These are phyloP conservation scores for Elysia crispata DNA, from an alignment of 2,888 invertebrate genomes.

Conservation along the genomic window DNA sequence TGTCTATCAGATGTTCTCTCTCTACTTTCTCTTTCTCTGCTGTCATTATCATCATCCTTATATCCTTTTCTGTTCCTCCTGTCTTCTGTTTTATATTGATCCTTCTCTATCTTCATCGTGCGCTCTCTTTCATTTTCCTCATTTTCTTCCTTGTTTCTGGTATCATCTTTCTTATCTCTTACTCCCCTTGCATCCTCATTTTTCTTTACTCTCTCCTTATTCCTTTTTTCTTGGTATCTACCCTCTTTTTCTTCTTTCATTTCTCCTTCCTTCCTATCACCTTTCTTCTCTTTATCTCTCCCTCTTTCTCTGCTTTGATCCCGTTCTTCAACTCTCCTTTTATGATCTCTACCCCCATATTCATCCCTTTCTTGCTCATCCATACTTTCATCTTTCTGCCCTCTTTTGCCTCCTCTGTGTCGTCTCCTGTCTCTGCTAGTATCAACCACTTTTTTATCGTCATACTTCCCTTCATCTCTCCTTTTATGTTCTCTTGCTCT, in stretches of 20 bases:
- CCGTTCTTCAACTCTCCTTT: background rate
- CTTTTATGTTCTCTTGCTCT: background rate
- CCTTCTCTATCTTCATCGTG: constrained; percentile 34
- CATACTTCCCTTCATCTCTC: background rate
- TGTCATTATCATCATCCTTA: background rate
- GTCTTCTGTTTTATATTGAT: constrained; percentile 49
- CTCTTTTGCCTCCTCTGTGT: background rate
- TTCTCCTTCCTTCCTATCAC: constrained; percentile 14
- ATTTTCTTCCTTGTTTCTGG: constrained; percentile 33
- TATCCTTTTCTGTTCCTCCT: constrained; percentile 18
- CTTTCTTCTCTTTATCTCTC: background rate
- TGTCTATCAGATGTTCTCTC: too few relatives aligned
- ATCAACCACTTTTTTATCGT: background rate
- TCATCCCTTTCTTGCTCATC: background rate
- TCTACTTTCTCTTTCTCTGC: too few relatives aligned
- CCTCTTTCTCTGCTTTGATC: constrained; percentile 11
- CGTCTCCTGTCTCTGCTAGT: constrained; percentile 3
- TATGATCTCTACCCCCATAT: background rate
- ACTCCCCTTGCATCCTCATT: constrained; percentile 38
- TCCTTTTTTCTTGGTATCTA: constrained; percentile 49
- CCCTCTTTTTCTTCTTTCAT: constrained; percentile 36
- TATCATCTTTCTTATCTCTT: constrained; percentile 41
- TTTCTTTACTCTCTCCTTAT: constrained; percentile 25
- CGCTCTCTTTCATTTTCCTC: constrained; percentile 40
- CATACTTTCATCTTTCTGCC: background rate